Conservation (phyloP, 1,140 invertebrate genomes). For the Drosophila pallidifrons region DNA sequence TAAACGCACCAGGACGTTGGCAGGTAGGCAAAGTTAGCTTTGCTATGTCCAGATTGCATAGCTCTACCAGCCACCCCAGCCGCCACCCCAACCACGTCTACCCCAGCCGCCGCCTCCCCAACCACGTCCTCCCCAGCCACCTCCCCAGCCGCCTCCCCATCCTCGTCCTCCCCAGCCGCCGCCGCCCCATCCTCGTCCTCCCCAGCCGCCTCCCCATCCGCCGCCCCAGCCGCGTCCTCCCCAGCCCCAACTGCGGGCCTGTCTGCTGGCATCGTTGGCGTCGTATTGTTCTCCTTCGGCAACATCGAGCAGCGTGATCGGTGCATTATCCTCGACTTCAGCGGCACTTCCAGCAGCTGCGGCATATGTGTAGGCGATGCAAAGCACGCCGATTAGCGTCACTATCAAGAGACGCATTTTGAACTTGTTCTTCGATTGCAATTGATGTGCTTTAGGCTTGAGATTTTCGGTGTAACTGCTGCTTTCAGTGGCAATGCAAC, state of each 20-base stretch:
- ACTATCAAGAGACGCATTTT: slow-evolving; percentile 45
- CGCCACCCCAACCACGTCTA: neutral
- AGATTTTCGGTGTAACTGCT: neutral
- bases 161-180: neutral
- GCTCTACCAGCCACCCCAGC: slow-evolving; percentile 20
- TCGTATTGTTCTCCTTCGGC: neutral
- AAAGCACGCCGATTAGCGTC: slow-evolving; percentile 38
- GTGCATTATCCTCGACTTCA: neutral
- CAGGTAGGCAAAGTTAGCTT: neutral
- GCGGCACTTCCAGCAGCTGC: neutral
- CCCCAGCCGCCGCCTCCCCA: slow-evolving; percentile 17
- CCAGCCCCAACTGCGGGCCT: neutral
- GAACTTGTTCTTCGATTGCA: neutral
- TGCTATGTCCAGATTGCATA: neutral
- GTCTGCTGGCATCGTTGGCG: slow-evolving; percentile 10
- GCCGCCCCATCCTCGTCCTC: slow-evolving; percentile 5
- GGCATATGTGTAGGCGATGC: slow-evolving; percentile 32
- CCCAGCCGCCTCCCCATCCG: neutral
- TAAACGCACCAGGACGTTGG: neutral
- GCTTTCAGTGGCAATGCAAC: neutral
- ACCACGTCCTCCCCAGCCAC: neutral
- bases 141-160: slow-evolving; percentile 1
- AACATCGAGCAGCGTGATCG: slow-evolving; percentile 1
- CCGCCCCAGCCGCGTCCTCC: neutral
- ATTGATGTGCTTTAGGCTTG: slow-evolving; percentile 4